A percentile compares a stretch with the other conserved stretches of the same genome.
Evolutionary conservation across 2,797 vertebrate genomes (phyloP).

Genomic region (Chromis chromis): DNA sequence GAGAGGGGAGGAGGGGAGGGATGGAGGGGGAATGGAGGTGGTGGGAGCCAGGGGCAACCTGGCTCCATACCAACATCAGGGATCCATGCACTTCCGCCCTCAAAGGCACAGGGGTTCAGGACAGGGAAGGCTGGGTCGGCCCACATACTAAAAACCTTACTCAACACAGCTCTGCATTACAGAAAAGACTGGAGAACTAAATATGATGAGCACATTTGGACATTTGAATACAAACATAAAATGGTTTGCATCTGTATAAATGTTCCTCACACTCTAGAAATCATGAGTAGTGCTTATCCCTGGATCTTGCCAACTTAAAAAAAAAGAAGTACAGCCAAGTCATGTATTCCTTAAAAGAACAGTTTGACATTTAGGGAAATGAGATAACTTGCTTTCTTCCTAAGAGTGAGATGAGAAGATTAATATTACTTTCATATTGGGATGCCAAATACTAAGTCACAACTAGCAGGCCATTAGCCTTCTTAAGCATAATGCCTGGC

Average conservation of each 20-base stretch:
- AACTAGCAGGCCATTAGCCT: background rate
- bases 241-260: background rate
- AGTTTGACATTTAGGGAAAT: slow-evolving; percentile 3
- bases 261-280: slow-evolving; percentile 7
- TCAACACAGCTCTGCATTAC: slow-evolving; percentile 6
- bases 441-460: background rate
- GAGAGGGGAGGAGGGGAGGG: slow-evolving; percentile 41
- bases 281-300: slow-evolving; percentile 18
- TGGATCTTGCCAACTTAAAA: slow-evolving; percentile 24
- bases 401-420: background rate
- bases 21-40: slow-evolving; percentile 31
- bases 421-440: background rate
- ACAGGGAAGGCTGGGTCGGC: slow-evolving; percentile 56
- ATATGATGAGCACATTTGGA: background rate
- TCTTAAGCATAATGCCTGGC: background rate
- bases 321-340: slow-evolving; percentile 16
- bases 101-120: slow-evolving; percentile 63
- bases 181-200: slow-evolving; percentile 14
- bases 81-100: slow-evolving; percentile 69
- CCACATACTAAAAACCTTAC: slow-evolving; percentile 41
- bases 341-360: background rate
- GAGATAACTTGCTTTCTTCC: background rate
- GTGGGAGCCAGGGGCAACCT: slow-evolving; percentile 65
- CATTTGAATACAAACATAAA: background rate
- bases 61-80: slow-evolving; percentile 70